Evolutionary conservation across 2,797 vertebrate genomes (phyloP), one percentile per base, ranked within the genome.

Genomic region (Lutjanus argentimaculatus): DNA sequence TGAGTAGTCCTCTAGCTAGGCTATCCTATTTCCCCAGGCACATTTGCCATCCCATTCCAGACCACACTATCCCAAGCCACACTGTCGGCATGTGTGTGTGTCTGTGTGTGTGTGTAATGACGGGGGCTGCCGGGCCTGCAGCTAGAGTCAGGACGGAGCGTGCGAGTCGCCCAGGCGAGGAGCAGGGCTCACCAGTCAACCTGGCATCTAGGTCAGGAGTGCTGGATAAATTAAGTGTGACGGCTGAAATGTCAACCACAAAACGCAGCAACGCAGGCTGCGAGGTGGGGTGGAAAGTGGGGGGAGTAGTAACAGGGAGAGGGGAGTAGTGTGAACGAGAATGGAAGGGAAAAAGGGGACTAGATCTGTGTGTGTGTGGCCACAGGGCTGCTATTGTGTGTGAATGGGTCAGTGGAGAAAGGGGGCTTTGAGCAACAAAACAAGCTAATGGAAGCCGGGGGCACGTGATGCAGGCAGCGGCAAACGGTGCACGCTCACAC

Each of bases 341-440:
- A 79, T 40, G 15, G 49, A 75, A 86, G 52, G 69, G 68, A 71
- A 81, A 89, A 80, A 76, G 30, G 78, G 76, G 85, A 68, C 83
- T 87, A 64, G 70, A 87, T 46, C 71, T 68, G 62, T 67, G 77
- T 72, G 80, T 75, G 84, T 80, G 84, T 78, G 83, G 75, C 89
- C 90, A 94, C 83, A 93, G 90, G 92, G 85, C 87, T 73, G 80
- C 92, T 90, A 93, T 93, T 95, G 93, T 95, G 86, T 88, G 82
- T 92, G 94, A 94, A 93, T 92, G 93, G 95, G 93, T 95, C 93
- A 94, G 89, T 86, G 91, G 92, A 95, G 93, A 95, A 94, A 93
- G 93, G 87, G 85, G 86, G 92, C 93, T 95, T 93, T 94, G 92
- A 95, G 94, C 90, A 91, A 93, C 94, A 93, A 94, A 94, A 95